These are phyloP conservation scores for Misgurnus mizolepis DNA, from an alignment of 2,113 vertebrate species.

Conservation along the genomic window DNA sequence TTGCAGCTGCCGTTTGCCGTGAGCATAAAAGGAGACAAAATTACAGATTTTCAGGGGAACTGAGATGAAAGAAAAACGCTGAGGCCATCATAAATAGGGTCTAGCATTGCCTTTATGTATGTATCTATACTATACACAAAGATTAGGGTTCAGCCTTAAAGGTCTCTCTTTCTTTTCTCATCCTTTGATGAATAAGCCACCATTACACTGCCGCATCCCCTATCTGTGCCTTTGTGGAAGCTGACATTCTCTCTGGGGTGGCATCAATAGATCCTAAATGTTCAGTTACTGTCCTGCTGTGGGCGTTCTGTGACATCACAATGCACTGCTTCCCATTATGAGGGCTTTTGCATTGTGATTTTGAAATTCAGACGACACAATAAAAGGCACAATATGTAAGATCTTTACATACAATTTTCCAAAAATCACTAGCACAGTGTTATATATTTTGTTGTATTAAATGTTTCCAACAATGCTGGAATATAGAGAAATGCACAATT, in stretches of 20 bases:
- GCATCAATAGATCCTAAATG: conserved; percentile 25
- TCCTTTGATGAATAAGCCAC: conserved; percentile 18
- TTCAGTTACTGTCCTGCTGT: conserved; percentile 16
- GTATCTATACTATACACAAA: not conserved
- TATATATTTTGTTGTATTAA: too few relatives aligned
- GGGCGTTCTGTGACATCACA: conserved; percentile 31
- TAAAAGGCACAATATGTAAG: not conserved
- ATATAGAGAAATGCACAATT: too few relatives aligned
- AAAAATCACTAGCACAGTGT: too few relatives aligned
- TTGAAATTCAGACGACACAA: conserved; percentile 16
- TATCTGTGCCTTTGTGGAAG: conserved; percentile 14
- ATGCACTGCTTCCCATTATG: conserved; percentile 3
- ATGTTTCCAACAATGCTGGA: too few relatives aligned
- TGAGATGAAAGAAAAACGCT: too few relatives aligned
- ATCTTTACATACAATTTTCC: too few relatives aligned
- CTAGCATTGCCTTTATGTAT: too few relatives aligned
- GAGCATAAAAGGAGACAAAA: too few relatives aligned
- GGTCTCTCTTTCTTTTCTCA: not conserved
- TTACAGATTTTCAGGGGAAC: too few relatives aligned
- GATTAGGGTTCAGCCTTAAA: not conserved
- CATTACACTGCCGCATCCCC: conserved; percentile 21
- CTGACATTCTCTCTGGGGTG: conserved; percentile 27
- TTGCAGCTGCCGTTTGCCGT: too few relatives aligned
- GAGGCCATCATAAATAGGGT: too few relatives aligned
- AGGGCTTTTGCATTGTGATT: conserved; percentile 27